phyloP scores from a whole-genome alignment of 1,140 invertebrate genomes.

The Yoshiicerus persimilis region DNA sequence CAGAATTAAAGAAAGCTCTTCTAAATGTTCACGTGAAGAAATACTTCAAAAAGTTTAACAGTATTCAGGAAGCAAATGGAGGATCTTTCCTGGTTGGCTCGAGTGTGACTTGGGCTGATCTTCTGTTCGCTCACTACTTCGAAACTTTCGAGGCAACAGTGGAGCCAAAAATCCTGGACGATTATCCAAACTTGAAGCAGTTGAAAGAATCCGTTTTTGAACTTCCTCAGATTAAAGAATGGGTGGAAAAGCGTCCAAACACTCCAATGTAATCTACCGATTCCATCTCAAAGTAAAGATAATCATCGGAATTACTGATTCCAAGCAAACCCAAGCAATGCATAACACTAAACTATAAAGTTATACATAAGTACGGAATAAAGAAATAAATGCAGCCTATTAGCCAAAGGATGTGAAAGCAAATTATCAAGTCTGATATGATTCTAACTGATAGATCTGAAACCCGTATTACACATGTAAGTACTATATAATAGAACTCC shows the following conservation, averaged over 20 bases:
- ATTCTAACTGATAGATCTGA: constrained; percentile 12
- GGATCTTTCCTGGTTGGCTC: constrained; percentile 28
- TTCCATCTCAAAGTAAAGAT: constrained; percentile 2
- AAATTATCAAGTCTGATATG: constrained; percentile 12
- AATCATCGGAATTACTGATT: background rate
- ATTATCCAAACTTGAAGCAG: constrained; percentile 61
- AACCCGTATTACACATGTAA: background rate
- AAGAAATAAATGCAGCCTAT: background rate
- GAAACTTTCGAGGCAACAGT: constrained; percentile 25
- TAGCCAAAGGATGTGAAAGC: constrained; percentile 7
- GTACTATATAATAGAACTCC: background rate
- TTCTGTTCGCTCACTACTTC: constrained; percentile 7
- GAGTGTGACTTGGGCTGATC: constrained; percentile 33
- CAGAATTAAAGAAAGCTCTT: constrained; percentile 27
- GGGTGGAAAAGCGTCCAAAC: constrained; percentile 65
- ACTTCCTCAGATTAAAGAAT: constrained; percentile 64
- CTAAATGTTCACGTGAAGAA: constrained; percentile 12
- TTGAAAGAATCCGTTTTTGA: constrained; percentile 60
- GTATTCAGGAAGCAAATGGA: constrained; percentile 27
- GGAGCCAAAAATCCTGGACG: constrained; percentile 60
- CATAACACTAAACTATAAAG: background rate
- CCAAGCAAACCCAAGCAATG: background rate
- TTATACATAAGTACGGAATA: background rate
- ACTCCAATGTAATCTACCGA: constrained; percentile 36
- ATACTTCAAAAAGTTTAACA: constrained; percentile 35